These are phyloP conservation scores for Sarcophaga variegata DNA, from an alignment of 2,888 invertebrate genomes.

Conservation along the genomic window DNA sequence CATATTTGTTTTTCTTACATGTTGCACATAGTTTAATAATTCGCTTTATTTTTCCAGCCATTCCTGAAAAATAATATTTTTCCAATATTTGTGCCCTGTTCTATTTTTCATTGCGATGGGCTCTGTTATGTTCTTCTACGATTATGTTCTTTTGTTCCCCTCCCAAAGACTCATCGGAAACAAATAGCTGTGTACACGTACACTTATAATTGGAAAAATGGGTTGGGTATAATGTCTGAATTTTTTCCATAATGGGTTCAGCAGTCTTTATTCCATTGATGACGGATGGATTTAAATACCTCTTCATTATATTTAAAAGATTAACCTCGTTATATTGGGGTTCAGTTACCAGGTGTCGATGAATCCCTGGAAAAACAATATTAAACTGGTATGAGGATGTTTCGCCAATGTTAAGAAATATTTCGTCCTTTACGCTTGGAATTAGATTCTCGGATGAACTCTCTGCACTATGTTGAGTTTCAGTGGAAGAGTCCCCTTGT, in stretches of 20 bases:
- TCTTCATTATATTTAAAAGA: background rate
- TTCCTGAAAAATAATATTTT: slow-evolving; percentile 29
- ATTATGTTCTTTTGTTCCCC: slow-evolving; percentile 35
- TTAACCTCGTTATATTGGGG: slow-evolving; percentile 15
- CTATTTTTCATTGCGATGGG: background rate
- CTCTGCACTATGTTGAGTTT: slow-evolving; percentile 65
- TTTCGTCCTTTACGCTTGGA: slow-evolving; percentile 51
- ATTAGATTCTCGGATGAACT: slow-evolving; percentile 65
- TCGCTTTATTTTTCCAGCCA: slow-evolving; percentile 2
- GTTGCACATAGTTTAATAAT: background rate
- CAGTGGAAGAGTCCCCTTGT: slow-evolving; percentile 49
- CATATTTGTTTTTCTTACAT: slow-evolving; percentile 55
- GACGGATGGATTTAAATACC: slow-evolving; percentile 30
- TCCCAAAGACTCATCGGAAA: background rate
- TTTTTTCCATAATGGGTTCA: slow-evolving; percentile 35
- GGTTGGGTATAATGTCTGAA: slow-evolving; percentile 25
- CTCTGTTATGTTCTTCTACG: background rate
- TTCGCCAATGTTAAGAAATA: slow-evolving; percentile 44
- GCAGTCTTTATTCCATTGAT: slow-evolving; percentile 45
- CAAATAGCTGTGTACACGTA: no score
- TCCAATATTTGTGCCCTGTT: slow-evolving; percentile 44
- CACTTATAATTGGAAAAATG: slow-evolving; percentile 20
- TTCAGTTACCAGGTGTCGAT: slow-evolving; percentile 56
- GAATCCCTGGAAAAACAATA: slow-evolving; percentile 56
- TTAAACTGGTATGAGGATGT: slow-evolving; percentile 52